Percentiles rank a stretch among this genome's conserved stretches.
These are phyloP conservation scores for Hypotaenidia philippensis DNA, from an alignment of 2,797 vertebrate species.

Conservation along the genomic window DNA sequence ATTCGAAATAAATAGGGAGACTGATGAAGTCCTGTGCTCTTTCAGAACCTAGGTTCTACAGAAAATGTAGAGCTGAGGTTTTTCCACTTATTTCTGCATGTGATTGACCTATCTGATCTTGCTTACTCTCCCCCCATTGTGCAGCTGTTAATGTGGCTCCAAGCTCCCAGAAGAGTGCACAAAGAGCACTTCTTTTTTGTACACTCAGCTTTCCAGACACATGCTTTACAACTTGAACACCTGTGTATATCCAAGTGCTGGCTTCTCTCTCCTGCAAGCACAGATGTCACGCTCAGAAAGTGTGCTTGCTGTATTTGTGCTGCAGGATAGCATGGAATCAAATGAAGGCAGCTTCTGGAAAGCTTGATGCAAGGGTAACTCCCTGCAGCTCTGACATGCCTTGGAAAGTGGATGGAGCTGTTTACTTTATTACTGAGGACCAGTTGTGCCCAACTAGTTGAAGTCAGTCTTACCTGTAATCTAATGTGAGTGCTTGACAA, in stretches of 20 bases:
- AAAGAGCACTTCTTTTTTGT: conserved; percentile 12
- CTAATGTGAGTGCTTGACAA: background rate
- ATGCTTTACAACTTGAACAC: background rate
- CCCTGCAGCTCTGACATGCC: background rate
- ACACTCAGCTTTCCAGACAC: conserved; percentile 17
- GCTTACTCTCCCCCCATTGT: background rate
- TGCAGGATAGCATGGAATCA: background rate
- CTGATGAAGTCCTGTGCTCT: background rate
- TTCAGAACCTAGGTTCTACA: background rate
- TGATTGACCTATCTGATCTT: conserved; percentile 37
- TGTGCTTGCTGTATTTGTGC: background rate
- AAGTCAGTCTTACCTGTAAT: background rate
- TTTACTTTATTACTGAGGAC: background rate
- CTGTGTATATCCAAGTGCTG: background rate
- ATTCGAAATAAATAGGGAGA: background rate
- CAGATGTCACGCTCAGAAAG: conserved; percentile 10
- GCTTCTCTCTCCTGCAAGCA: background rate
- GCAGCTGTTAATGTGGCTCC: conserved; percentile 37
- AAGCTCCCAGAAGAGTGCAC: conserved; percentile 1
- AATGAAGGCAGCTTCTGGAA: background rate
- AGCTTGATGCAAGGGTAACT: background rate
- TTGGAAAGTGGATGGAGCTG: background rate
- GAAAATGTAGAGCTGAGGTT: background rate
- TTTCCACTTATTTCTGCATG: background rate
- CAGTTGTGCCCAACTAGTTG: background rate